Base-by-base conservation (phyloP, 2,797 vertebrate species). In the Oreochromis grahami region DNA sequence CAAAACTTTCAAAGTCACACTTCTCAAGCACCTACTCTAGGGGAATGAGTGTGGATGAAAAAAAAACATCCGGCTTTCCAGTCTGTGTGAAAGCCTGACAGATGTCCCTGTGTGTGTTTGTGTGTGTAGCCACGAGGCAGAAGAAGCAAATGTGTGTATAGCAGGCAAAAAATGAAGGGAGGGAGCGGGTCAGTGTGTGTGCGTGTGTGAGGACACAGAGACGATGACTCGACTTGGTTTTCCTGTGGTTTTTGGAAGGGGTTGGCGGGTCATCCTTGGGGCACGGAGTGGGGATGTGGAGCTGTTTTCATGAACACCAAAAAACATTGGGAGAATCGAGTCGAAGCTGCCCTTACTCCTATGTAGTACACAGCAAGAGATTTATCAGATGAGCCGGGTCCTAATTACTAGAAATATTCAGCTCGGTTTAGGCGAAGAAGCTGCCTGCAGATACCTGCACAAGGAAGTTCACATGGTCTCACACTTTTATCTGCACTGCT, bases 1-100 rank as follows among this genome's bases (percentile, higher is more conserved):
- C 1, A 77, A 70, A 91, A 91, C 89, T 95, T 93, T 93, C 89
- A 94, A 94, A 94, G 92, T 94, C 94, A 93, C 94, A 92, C 92
- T 93, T 91, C 87, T 93, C 92, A 92, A 90, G 86, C 92, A 91
- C 83, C 89, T 89, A 90, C 92, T 95, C 92, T 80, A 70, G 92
- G 89, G 92, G 87, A 93, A 93, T 93, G 87, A 89, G 87, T 84
- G 92, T 84, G 89, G 87, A 91, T 91, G 86, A 80, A 91, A 91
- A 48, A 80, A 92, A 91, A 93, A 87, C 89, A 93, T 92, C 86
- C 82, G 81, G 89, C 88, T 92, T 87, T 93, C 86, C 89, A 91
- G 86, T 93, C 82, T 78, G 84, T 90, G 92, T 93, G 91, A 91
- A 94, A 91, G 76, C 85, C 82, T 92, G 93, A 92, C 94, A 94